Percentiles rank a stretch among this genome's conserved stretches.
These are phyloP conservation scores for Picus viridis DNA, from an alignment of 2,797 vertebrate species.

Conservation along the genomic window DNA sequence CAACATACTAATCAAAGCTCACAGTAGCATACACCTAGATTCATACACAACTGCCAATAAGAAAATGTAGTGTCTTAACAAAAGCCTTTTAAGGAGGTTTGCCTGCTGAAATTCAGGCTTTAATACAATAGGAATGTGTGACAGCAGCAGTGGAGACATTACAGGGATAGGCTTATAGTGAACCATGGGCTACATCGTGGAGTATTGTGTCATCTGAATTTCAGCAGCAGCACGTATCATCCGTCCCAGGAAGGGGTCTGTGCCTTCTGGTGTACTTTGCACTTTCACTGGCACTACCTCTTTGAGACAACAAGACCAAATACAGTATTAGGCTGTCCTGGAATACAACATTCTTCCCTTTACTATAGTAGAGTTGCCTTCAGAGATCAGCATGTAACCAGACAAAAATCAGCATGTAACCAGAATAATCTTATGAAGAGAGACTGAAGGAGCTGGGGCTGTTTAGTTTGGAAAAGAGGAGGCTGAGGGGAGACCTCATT, in stretches of 20 bases:
- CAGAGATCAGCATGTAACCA: background rate
- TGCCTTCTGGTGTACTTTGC: background rate
- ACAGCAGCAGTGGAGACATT: background rate
- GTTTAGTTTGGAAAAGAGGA: too few relatives aligned
- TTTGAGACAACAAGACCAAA: background rate
- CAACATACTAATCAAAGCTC: background rate
- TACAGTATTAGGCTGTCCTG: background rate
- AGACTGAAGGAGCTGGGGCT: too few relatives aligned
- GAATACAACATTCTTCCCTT: background rate
- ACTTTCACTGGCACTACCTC: background rate
- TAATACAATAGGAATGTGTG: background rate
- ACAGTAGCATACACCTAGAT: background rate
- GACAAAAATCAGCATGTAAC: background rate
- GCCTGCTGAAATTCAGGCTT: background rate
- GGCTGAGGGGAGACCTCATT: too few relatives aligned
- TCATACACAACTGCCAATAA: background rate
- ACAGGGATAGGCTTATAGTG: background rate
- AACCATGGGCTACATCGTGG: rapidly evolving
- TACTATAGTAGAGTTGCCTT: background rate
- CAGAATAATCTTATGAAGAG: too few relatives aligned
- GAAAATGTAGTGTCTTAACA: background rate
- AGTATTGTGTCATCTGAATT: background rate
- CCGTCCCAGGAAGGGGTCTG: background rate
- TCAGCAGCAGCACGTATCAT: background rate
- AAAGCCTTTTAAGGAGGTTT: background rate